These are phyloP conservation scores for Mustelus asterias DNA, from an alignment of 2,113 vertebrate genomes.

Conservation along the genomic window DNA sequence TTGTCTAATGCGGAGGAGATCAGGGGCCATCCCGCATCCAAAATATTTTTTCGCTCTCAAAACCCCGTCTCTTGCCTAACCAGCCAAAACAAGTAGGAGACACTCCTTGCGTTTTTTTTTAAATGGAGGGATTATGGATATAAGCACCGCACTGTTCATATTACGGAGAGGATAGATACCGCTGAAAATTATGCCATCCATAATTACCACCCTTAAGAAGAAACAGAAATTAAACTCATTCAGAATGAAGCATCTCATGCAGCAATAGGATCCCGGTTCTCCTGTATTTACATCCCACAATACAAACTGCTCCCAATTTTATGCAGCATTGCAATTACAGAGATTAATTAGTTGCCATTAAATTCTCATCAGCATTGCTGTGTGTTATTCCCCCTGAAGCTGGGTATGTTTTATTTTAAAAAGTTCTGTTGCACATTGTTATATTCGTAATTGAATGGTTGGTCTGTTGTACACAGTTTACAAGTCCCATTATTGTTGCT, in stretches of 20 bases:
- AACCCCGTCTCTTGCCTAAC: not conserved
- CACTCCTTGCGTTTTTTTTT: not conserved
- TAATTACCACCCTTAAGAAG: not conserved
- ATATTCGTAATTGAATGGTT: not conserved
- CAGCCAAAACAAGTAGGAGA: not conserved
- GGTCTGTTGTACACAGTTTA: not conserved
- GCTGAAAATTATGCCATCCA: not conserved
- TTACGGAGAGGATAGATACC: no score
- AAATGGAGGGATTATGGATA: no score
- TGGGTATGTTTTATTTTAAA: no score
- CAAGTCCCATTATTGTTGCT: conserved; percentile 1
- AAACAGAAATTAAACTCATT: not conserved
- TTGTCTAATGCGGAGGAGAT: not conserved
- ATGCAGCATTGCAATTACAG: not conserved
- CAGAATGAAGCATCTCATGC: not conserved
- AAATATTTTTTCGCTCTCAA: not conserved
- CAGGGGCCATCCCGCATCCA: not conserved
- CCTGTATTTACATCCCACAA: not conserved
- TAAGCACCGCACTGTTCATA: not conserved
- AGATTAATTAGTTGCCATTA: conserved; percentile 23
- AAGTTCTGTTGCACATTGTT: not conserved
- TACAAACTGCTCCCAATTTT: not conserved
- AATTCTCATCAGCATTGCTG: not conserved
- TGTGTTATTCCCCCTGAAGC: not conserved
- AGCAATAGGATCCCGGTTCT: not conserved